Conservation (phyloP, 2,888 invertebrate species). For the Xestobium rufovillosum region DNA sequence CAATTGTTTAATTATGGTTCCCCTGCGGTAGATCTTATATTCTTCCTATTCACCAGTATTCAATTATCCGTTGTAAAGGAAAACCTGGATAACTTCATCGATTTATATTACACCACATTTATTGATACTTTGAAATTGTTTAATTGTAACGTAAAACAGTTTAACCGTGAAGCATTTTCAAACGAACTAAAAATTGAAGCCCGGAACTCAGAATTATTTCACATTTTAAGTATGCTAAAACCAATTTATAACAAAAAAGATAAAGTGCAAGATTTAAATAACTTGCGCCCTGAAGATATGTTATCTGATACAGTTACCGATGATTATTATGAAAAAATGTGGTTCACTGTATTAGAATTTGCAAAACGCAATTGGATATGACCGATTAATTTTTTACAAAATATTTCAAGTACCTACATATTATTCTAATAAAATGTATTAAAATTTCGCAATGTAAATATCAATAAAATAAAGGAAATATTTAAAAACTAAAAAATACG, state of each 20-base stretch:
- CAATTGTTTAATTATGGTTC: conserved; percentile 48
- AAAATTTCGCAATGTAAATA: no score
- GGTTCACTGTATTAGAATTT: conserved; percentile 23
- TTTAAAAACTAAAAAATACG: no score
- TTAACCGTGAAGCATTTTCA: conserved; percentile 37
- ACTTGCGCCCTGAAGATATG: conserved; percentile 28
- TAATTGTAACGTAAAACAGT: conserved; percentile 29
- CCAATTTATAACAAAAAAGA: conserved; percentile 38
- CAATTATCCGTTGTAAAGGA: conserved; percentile 36
- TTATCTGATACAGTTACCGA: conserved; percentile 17
- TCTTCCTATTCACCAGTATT: conserved; percentile 48
- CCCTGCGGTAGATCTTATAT: conserved; percentile 46
- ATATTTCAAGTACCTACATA: no score
- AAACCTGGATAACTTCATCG: conserved; percentile 43
- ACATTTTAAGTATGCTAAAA: conserved; percentile 41
- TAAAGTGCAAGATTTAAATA: conserved; percentile 35
- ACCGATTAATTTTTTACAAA: no score
- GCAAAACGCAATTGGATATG: conserved; percentile 25
- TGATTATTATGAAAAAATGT: conserved; percentile 23
- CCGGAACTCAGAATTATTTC: conserved; percentile 36
- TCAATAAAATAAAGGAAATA: no score
- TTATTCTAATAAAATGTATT: no score
- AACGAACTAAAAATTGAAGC: conserved; percentile 38
- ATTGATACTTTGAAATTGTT: conserved; percentile 36
- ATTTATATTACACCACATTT: conserved; percentile 45